Base-by-base conservation (phyloP, 2,797 vertebrate genomes). In the Gallirallus australis region DNA sequence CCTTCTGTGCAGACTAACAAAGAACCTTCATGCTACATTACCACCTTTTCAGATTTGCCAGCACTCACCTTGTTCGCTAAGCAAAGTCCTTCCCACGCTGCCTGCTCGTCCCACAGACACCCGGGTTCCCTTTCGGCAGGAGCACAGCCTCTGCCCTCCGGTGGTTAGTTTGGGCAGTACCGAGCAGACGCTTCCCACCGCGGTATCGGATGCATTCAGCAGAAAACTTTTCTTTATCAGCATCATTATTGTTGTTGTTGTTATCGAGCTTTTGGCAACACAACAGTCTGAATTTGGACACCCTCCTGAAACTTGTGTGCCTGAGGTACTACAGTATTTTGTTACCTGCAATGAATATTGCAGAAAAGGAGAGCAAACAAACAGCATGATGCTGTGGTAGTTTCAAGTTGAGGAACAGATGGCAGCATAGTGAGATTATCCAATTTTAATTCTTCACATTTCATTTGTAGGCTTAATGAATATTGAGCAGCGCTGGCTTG, bases 371-470 rank as follows among this genome's bases (percentile, higher is more conserved):
- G 15, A 33, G 9, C 33, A 9, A 47, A 47, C 47, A 47, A 47
- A 47, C 71, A 79, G 30, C 65, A 50, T 64, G 59, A 82, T 81
- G 45, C 31, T 88, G n/a, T 92, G 35, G 21, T 77, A 48, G 54
- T 93, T 93, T 76, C 35, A 61, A 89, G 79, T 86, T 56, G 82
- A 88, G 66, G 35, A 95, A 27, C 95, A 95, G 85, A 94, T 93
- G 93, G 84, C n/a, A 90, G 69, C 39, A 72, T 63, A 88, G 72
- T 90, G 65, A 88, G 47, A 88, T 79, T 91, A 91, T 88, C 57
- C 54, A 82, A 52, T 82, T 90, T 93, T 69, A 91, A 86, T 95
- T 95, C 61, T 90, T 81, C 84, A 69, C 54, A 78, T 93, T 93
- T 96, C 87, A 91, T 94, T 95, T 91, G 42, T 83, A 88, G 52